These are phyloP conservation scores for Drosophila rufa DNA, from an alignment of 1,140 invertebrate species.

Conservation along the genomic window DNA sequence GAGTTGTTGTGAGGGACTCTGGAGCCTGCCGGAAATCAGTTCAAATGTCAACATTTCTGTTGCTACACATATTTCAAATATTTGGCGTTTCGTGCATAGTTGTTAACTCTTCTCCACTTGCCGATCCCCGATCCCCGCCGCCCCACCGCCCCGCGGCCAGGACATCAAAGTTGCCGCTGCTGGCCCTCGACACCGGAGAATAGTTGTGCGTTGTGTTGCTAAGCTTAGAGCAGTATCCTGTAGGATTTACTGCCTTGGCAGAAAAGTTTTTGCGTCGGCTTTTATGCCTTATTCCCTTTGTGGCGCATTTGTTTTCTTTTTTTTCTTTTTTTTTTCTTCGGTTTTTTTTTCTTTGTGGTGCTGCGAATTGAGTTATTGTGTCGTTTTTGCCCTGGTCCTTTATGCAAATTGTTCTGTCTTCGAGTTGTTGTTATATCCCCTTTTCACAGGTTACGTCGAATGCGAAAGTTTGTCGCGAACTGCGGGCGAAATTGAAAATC, in stretches of 20 bases:
- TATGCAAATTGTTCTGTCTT: constrained; percentile 68
- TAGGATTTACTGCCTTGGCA: constrained; percentile 48
- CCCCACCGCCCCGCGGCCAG: constrained; percentile 29
- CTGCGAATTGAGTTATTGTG: constrained; percentile 77
- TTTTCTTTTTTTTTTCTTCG: constrained; percentile 24
- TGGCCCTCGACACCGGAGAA: constrained; percentile 59
- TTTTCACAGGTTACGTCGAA: constrained; percentile 35
- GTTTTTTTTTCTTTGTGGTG: constrained; percentile 36
- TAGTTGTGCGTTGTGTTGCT: constrained; percentile 62
- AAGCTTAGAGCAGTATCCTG: constrained; percentile 54
- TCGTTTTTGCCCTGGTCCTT: constrained; percentile 42
- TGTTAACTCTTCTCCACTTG: constrained; percentile 48
- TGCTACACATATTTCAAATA: constrained; percentile 75
- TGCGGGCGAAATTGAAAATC: constrained; percentile 49
- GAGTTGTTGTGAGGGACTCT: not conserved
- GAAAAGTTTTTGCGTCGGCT: constrained; percentile 57
- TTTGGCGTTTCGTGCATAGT: constrained; percentile 63
- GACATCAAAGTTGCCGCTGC: constrained; percentile 59
- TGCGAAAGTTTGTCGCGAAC: constrained; percentile 35
- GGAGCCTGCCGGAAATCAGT: constrained; percentile 37
- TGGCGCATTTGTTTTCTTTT: constrained; percentile 47
- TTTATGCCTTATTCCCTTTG: constrained; percentile 70
- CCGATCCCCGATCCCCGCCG: not conserved
- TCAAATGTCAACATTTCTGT: constrained; percentile 52
- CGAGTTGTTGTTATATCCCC: constrained; percentile 38